Evolutionary conservation across 2,113 vertebrate species (phyloP), one percentile per base, ranked within the genome.

Genomic region (Struthio camelus): DNA sequence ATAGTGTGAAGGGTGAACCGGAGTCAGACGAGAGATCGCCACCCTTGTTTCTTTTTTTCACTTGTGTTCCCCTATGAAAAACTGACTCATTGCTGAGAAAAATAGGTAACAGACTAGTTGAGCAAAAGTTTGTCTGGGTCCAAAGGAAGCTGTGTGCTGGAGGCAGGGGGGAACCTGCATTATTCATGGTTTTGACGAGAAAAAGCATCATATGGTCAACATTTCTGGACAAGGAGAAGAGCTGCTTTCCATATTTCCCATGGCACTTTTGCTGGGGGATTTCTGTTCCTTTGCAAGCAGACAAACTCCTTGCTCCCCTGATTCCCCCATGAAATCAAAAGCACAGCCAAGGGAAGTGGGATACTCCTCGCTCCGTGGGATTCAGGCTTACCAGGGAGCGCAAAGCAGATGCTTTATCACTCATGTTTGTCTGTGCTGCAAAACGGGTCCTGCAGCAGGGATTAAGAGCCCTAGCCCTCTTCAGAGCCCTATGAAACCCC

Each of bases 61-160:
- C 42, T 46, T 16, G 20, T 0, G 2, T 65, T 87, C 58, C 62
- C 2, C 0, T 11, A 40, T 0, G 22, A 46, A 44, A 80, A 70
- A 14, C 23, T 36, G 6, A 36, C 34, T 59, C 28, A 19, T 70
- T 48, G 73, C 64, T 8, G 2, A 28, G 22, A 64, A 78, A 76
- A 77, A 54, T 1, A 71, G 56, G 64, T 19, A 89, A 13, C 69
- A 65, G 79, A 22, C 25, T 24, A 38, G 22, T 38, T 5, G 67
- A 88, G 59, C 22, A n/a, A 61, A 69, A 81, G 56, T 3, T 1
- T 7, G 10, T 18, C n/a, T 3, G 22, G 46, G 40, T 46, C 38
- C 48, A 28, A 48, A 36, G 36, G 20, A 51, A 83, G 42, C n/a
- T 77, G 7, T 6, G 34, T 51, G 53, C 44, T 73, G 67, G 58